A percentile compares a stretch with the other conserved stretches of the same genome.
Conservation (phyloP, 2,113 vertebrate species). For the Nannospalax galili region DNA sequence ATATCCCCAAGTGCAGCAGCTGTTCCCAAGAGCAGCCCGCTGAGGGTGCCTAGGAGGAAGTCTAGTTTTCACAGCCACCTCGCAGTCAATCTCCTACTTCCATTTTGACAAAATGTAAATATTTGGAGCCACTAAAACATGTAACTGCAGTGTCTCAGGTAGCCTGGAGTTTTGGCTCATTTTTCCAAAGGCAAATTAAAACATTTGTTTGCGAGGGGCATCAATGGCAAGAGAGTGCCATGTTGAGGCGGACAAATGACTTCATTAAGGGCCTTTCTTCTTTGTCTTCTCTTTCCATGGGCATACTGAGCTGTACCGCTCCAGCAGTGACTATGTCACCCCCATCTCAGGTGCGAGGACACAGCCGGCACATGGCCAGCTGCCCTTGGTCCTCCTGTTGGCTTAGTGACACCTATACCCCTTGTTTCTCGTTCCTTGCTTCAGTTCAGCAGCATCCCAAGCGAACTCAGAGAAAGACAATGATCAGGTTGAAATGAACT, state of each 20-base stretch:
- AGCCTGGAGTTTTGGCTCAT: conserved; percentile 26
- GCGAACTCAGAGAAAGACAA: background rate
- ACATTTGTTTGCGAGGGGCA: background rate
- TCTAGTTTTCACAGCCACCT: background rate
- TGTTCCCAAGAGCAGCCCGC: background rate
- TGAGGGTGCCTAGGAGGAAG: background rate
- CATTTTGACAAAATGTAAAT: conserved; percentile 66
- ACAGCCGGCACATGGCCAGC: background rate
- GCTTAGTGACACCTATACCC: background rate
- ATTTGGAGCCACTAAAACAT: conserved; percentile 36
- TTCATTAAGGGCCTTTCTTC: background rate
- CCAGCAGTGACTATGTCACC: background rate
- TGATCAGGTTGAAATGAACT: background rate
- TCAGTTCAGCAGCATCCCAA: background rate
- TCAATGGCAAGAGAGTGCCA: background rate
- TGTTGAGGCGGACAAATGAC: background rate
- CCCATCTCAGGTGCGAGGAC: background rate
- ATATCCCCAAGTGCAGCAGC: conserved; percentile 17
- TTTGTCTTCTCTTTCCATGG: background rate
- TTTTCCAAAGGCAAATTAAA: conserved; percentile 56
- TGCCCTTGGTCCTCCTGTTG: background rate
- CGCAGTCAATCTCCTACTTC: conserved; percentile 64
- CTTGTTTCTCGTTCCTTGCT: background rate
- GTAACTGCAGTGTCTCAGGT: conserved; percentile 31
- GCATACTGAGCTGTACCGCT: background rate